phyloP scores from a whole-genome alignment of 1,140 invertebrate species.

The Zaprionus kolodkinae region DNA sequence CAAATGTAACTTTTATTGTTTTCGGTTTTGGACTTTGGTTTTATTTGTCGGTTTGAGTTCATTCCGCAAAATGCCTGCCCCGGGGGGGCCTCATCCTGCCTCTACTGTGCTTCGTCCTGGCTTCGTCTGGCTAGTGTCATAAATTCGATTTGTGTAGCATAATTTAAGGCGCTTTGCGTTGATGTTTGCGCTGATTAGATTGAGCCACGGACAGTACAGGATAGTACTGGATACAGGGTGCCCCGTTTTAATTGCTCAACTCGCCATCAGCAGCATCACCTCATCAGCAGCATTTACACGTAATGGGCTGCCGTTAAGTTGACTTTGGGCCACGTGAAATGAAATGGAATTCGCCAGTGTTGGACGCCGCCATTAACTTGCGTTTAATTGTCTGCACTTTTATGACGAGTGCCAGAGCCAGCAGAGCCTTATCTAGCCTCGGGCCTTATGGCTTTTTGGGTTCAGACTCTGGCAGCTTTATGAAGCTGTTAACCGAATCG shows the following conservation, averaged over 20 bases:
- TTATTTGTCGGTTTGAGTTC: slow-evolving; percentile 46
- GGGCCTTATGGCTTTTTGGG: slow-evolving; percentile 52
- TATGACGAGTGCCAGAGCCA: slow-evolving; percentile 69
- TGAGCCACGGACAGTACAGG: slow-evolving; percentile 28
- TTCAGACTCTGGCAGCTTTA: slow-evolving; percentile 39
- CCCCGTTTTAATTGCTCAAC: slow-evolving; percentile 66
- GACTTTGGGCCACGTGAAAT: slow-evolving; percentile 50
- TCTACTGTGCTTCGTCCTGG: neutral
- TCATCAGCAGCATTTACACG: slow-evolving; percentile 84
- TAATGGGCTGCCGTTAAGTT: slow-evolving; percentile 81
- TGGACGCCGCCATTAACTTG: slow-evolving; percentile 72
- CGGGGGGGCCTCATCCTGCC: neutral
- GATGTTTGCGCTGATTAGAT: slow-evolving; percentile 77
- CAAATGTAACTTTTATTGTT: slow-evolving; percentile 82
- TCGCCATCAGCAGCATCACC: slow-evolving; percentile 69
- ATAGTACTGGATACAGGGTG: slow-evolving; percentile 31
- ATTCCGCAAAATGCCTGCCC: slow-evolving; percentile 36
- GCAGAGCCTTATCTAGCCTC: slow-evolving; percentile 46
- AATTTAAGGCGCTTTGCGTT: slow-evolving; percentile 75
- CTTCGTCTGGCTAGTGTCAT: slow-evolving; percentile 63
- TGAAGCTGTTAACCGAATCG: slow-evolving; percentile 55
- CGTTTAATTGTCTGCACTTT: slow-evolving; percentile 82
- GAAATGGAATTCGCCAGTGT: slow-evolving; percentile 52
- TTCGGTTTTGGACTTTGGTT: slow-evolving; percentile 59
- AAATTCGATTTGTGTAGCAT: slow-evolving; percentile 83